Percentiles rank a stretch among this genome's conserved stretches.
These are phyloP conservation scores for Brachystomella parvula DNA, from an alignment of 1,140 invertebrate species.

Conservation along the genomic window DNA sequence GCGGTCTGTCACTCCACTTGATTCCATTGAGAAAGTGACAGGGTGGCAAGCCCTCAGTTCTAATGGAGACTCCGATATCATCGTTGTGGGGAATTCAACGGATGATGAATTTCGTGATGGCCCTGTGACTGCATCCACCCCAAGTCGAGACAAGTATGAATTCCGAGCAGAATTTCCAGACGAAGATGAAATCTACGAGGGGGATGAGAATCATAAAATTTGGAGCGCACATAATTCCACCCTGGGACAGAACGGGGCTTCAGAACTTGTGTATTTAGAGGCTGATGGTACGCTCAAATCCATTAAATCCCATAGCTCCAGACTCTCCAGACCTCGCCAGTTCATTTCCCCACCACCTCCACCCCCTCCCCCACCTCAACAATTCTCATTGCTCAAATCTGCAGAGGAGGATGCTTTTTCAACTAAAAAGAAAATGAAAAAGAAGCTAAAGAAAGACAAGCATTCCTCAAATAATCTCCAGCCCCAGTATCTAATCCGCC, in stretches of 20 bases:
- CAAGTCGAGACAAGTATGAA: slow-evolving; percentile 30
- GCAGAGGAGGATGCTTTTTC: slow-evolving; percentile 42
- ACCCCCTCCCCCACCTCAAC: slow-evolving; percentile 63
- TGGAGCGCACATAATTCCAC: slow-evolving; percentile 69
- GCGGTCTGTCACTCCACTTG: slow-evolving; percentile 35
- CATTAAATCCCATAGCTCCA: slow-evolving; percentile 42
- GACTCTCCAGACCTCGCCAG: slow-evolving; percentile 59
- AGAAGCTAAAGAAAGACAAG: slow-evolving; percentile 47
- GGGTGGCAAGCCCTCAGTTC: slow-evolving; percentile 38
- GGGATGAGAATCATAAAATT: slow-evolving; percentile 87
- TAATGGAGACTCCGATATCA: slow-evolving; percentile 38
- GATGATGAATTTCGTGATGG: slow-evolving; percentile 38
- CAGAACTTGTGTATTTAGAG: slow-evolving; percentile 38
- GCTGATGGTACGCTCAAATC: slow-evolving; percentile 50
- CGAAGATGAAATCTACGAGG: slow-evolving; percentile 71
- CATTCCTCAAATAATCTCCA: slow-evolving; percentile 7
- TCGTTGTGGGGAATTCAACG: slow-evolving; percentile 36
- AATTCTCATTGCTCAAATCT: slow-evolving; percentile 44
- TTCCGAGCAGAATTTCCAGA: slow-evolving; percentile 45
- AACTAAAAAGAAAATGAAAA: slow-evolving; percentile 45
- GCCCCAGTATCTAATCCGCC: slow-evolving; percentile 31
- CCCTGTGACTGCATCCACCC: slow-evolving; percentile 46
- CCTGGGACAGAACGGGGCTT: slow-evolving; percentile 34
- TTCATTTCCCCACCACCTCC: slow-evolving; percentile 66
- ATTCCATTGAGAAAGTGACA: slow-evolving; percentile 37